phyloP scores from a whole-genome alignment of 2,113 vertebrate genomes.

The Maccullochella peelii region DNA sequence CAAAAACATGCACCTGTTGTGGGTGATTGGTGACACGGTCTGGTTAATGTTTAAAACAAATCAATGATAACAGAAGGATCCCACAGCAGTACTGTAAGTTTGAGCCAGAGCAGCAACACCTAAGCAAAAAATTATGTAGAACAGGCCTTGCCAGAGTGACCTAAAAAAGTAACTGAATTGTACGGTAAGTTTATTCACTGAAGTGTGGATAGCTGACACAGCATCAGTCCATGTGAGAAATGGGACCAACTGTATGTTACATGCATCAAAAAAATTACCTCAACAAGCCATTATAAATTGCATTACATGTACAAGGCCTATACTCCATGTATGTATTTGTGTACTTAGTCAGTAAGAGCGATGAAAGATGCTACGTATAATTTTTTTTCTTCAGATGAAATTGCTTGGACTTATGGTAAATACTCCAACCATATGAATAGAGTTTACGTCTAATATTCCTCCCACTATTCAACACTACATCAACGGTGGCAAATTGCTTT shows the following conservation, averaged over 20 bases:
- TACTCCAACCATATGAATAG: background rate
- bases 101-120: background rate
- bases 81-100: background rate
- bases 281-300: background rate
- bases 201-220: slow-evolving; percentile 6
- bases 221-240: background rate
- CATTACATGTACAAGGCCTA: background rate
- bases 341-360: background rate
- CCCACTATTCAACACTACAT: slow-evolving; percentile 13
- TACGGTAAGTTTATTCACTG: background rate
- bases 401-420: background rate
- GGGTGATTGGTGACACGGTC: slow-evolving; percentile 3
- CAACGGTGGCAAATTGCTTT: slow-evolving; percentile 28
- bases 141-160: background rate
- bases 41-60: slow-evolving; percentile 8
- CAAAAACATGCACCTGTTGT: background rate
- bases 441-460: slow-evolving; percentile 8
- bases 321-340: background rate
- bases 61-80: background rate
- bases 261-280: background rate
- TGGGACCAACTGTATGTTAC: background rate
- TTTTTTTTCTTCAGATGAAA: background rate
- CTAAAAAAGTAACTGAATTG: background rate
- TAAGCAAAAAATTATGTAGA: background rate
- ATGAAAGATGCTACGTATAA: background rate